Evolutionary conservation across 2,797 vertebrate species (phyloP).

Genomic region (Syndactyla subalaris): DNA sequence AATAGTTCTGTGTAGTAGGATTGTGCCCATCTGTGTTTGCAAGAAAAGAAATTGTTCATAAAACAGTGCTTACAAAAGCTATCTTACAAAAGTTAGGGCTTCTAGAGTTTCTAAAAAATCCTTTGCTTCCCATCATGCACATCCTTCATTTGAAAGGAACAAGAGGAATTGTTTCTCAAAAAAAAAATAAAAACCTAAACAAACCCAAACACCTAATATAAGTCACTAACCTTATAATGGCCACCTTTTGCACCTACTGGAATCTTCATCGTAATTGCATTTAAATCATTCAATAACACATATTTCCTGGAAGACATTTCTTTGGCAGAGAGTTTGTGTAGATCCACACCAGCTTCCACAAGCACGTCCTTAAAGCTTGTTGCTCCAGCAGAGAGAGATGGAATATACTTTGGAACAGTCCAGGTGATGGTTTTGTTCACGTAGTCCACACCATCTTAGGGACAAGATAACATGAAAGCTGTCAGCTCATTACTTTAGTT

Average conservation of each 20-base stretch:
- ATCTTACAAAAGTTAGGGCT: neutral
- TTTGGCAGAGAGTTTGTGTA: slow-evolving; percentile 72
- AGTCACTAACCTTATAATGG: slow-evolving; percentile 83
- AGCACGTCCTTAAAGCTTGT: slow-evolving; percentile 64
- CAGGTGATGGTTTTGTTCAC: slow-evolving; percentile 78
- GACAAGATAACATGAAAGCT: neutral
- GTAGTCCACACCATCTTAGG: slow-evolving; percentile 81
- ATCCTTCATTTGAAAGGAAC: neutral
- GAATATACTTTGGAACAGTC: slow-evolving; percentile 81
- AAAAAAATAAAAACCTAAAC: neutral
- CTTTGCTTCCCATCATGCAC: neutral
- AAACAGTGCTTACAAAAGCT: neutral
- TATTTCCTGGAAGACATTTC: slow-evolving; percentile 79
- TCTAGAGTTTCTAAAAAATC: neutral
- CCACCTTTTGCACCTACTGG: slow-evolving; percentile 85
- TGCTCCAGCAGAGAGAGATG: slow-evolving; percentile 66
- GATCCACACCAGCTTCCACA: slow-evolving; percentile 82
- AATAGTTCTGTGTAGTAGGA: neutral
- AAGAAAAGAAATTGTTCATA: neutral
- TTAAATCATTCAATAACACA: slow-evolving; percentile 58
- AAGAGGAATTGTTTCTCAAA: neutral
- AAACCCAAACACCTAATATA: neutral
- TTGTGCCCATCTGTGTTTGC: neutral
- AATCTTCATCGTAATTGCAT: slow-evolving; percentile 76
- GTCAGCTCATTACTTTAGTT: neutral